Evolutionary conservation across 2,113 vertebrate species (phyloP).

Genomic region (Alectura lathami): DNA sequence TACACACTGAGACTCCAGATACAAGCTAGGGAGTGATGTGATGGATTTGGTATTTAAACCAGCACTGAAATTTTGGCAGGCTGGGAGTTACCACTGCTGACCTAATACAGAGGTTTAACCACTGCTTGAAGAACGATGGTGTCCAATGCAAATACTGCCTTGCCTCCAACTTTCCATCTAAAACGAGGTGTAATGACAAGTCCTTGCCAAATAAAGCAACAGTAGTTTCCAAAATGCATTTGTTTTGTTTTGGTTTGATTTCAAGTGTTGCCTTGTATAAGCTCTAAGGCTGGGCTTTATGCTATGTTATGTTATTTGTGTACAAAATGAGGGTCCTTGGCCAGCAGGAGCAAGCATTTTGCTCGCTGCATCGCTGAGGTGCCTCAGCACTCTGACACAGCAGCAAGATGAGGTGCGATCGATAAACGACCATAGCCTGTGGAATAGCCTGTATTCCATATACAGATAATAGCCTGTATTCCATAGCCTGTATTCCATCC

Average conservation of each 20-base stretch:
- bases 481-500: no score
- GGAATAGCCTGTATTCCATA: no score
- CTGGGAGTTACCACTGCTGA: not conserved
- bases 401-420: not conserved
- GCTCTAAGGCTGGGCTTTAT: not conserved
- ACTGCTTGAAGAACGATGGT: not conserved
- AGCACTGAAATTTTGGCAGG: not conserved
- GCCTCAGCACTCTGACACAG: not conserved
- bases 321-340: not conserved
- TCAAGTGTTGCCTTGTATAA: not conserved
- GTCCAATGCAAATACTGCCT: not conserved
- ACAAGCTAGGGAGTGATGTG: not conserved
- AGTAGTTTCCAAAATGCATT: conserved; percentile 14
- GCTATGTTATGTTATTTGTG: not conserved
- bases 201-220: conserved; percentile 44
- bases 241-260: conserved; percentile 6
- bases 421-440: rapidly evolving
- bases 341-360: not conserved
- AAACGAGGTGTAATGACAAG: conserved; percentile 9
- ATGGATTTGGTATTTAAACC: conserved; percentile 18
- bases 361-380: not conserved
- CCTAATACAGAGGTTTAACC: not conserved
- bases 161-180: conserved; percentile 20
- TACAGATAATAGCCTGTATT: no score
- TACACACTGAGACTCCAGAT: not conserved